Percentiles rank a stretch among this genome's conserved stretches.
Conservation (phyloP, 2,888 invertebrate species). For the Caenorhabditis sp. region DNA sequence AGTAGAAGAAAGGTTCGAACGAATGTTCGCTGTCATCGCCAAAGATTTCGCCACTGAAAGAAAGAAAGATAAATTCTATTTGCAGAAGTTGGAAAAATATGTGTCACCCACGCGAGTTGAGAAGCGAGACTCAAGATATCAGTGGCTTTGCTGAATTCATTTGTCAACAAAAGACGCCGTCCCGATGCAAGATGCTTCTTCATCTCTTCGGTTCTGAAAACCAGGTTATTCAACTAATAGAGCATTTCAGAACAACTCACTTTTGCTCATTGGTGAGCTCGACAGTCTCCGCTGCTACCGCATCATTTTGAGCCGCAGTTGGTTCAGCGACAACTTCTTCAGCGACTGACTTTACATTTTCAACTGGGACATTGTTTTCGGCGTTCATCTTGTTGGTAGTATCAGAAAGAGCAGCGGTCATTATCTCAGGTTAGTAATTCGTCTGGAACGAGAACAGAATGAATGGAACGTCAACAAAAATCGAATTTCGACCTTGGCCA, state of each 20-base stretch:
- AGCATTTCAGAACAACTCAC: neutral
- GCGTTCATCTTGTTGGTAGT: constrained; percentile 3
- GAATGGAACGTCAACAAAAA: too few species aligned
- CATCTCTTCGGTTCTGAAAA: neutral
- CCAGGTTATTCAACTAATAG: neutral
- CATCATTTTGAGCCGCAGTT: neutral
- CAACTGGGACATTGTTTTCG: neutral
- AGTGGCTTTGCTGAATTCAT: constrained; percentile 14
- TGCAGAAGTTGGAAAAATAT: neutral
- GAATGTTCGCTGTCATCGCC: constrained; percentile 86
- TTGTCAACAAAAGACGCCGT: constrained; percentile 19
- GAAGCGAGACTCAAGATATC: constrained; percentile 21
- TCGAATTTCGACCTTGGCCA: too few species aligned
- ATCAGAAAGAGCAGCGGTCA: neutral
- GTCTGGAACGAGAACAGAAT: neutral
- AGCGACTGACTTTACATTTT: neutral
- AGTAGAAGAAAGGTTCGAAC: constrained; percentile 88
- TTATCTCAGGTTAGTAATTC: neutral
- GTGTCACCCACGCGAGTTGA: neutral
- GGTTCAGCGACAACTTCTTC: neutral
- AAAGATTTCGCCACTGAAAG: constrained; percentile 74
- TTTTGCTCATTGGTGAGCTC: neutral
- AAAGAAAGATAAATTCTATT: neutral
- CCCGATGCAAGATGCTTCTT: constrained; percentile 2
- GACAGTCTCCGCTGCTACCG: neutral